Base-by-base conservation (phyloP, 1,140 invertebrate species). In the Mactra quadrangularis region DNA sequence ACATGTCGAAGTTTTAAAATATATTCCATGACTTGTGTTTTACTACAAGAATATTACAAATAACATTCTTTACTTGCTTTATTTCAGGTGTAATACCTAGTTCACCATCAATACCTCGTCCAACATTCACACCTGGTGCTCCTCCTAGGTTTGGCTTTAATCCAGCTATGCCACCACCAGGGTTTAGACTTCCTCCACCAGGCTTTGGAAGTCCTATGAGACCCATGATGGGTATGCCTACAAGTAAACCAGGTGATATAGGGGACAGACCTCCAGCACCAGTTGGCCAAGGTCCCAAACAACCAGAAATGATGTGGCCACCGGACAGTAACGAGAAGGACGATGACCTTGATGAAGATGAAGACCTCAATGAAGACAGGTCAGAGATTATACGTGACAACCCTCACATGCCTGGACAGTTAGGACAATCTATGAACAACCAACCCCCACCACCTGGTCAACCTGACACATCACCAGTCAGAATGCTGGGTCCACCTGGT, bases 81-180 rank as follows among this genome's bases (percentile, higher is more conserved):
- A 41, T 76, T 71, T 53, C 66, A 81, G 77, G 77, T 71, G 66
- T 70, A n/a, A 25, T 68, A 6, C 77, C 77, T 35, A 70, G 45
- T 38, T 70, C 52, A 29, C 64, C 77, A 15, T 52, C 64, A 38
- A 35, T 79, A 15, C 64, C 76, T 38, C 45, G 62, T 25, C 76
- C 76, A 15, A 4, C 76, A 38, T 31, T 79, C 15, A 50, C 31
- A 41, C 33, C 53, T 7, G 75, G 45, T 33, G 60, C n/a, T 38
- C 74, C 74, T 15, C 77, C 77, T 7, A 57, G 66, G 25, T 72
- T 64, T 41, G 74, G 82, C 35, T 84, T 84, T 45, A 77, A 84
- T 41, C 74, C 74, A 27, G 77, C 53, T 55, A 71, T 84, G 74
- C 82, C 82, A 62, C 82, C 82, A 27, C 82, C 82, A 35, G 74